phyloP scores from a whole-genome alignment of 2,888 invertebrate genomes.

The Osmoderma eremita region DNA sequence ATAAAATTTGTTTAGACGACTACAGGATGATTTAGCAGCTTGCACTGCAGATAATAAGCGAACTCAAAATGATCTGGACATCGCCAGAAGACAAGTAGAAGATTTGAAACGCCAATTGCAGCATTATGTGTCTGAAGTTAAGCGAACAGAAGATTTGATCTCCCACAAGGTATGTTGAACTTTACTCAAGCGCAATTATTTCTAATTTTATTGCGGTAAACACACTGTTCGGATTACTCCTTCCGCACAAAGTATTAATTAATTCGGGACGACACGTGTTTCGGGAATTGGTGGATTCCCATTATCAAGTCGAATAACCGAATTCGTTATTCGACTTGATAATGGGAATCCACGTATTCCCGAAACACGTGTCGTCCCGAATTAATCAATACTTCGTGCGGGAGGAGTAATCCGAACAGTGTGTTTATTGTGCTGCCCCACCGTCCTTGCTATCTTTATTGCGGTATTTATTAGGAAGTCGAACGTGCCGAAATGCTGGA shows the following conservation, averaged over 20 bases:
- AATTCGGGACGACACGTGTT: too few species aligned
- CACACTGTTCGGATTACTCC: too few species aligned
- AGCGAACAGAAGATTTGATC: constrained; percentile 80
- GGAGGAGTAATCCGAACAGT: too few species aligned
- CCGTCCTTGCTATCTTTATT: too few species aligned
- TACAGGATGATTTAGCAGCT: constrained; percentile 78
- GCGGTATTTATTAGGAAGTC: constrained; percentile 74
- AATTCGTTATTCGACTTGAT: too few species aligned
- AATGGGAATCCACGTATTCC: too few species aligned
- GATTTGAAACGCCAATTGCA: constrained; percentile 80
- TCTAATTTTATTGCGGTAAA: constrained; percentile 4
- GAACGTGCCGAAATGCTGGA: constrained; percentile 84
- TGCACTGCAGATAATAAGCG: constrained; percentile 71
- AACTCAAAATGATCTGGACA: constrained; percentile 74
- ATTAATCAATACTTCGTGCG: too few species aligned
- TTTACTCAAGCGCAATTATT: neutral
- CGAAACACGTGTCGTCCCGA: too few species aligned
- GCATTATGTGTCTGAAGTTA: constrained; percentile 84
- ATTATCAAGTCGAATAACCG: too few species aligned
- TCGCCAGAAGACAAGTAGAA: constrained; percentile 76
- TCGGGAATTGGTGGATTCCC: too few species aligned
- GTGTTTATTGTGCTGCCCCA: too few species aligned
- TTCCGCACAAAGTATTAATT: too few species aligned
- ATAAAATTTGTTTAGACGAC: constrained; percentile 64
- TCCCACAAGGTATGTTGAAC: constrained; percentile 68